Conservation (phyloP, 2,797 vertebrate genomes). For the Coregonus ussuriensis region DNA sequence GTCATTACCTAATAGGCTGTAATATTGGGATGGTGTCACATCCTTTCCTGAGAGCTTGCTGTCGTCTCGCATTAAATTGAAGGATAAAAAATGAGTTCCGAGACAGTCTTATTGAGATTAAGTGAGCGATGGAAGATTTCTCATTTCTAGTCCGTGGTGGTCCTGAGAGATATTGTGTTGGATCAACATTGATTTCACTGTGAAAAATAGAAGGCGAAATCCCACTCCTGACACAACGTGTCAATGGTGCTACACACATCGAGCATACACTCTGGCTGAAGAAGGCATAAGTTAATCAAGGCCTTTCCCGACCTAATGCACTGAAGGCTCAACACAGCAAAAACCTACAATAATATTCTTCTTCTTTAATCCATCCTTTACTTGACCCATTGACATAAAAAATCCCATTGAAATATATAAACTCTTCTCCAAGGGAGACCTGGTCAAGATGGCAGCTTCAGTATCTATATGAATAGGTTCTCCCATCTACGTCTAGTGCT, state of each 20-base stretch:
- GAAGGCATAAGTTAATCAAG: background rate
- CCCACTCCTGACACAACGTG: background rate
- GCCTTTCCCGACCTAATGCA: background rate
- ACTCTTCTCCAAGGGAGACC: background rate
- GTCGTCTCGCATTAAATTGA: constrained; percentile 57
- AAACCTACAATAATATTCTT: background rate
- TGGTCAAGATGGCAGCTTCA: background rate
- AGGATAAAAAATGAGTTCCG: constrained; percentile 26
- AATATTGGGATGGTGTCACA: constrained; percentile 55
- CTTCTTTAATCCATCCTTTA: too few relatives aligned
- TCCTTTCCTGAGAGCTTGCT: constrained; percentile 59
- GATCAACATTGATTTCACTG: constrained; percentile 31
- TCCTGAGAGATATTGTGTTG: constrained; percentile 21
- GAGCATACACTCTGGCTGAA: background rate
- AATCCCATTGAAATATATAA: background rate
- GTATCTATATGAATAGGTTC: background rate
- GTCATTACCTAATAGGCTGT: constrained; percentile 58
- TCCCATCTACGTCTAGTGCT: background rate
- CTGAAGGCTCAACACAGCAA: background rate
- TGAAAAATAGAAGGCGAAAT: background rate
- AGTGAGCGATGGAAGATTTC: constrained; percentile 19
- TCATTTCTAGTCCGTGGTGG: constrained; percentile 23
- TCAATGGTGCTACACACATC: background rate
- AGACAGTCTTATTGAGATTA: background rate
- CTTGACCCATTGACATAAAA: too few relatives aligned